These are phyloP conservation scores for Australoheros facetus DNA, from an alignment of 2,797 vertebrate genomes.

Conservation along the genomic window DNA sequence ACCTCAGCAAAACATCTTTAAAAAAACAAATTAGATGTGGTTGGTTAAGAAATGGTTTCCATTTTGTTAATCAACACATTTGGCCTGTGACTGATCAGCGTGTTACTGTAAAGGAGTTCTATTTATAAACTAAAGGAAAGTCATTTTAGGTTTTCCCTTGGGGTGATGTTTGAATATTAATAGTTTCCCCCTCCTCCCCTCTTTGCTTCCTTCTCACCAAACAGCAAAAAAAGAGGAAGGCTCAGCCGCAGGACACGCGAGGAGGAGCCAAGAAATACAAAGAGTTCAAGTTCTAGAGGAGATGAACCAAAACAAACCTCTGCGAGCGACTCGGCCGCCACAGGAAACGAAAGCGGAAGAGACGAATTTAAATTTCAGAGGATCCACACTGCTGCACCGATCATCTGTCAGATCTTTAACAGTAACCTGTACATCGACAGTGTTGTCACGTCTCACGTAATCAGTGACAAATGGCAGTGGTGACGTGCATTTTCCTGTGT, in stretches of 20 bases:
- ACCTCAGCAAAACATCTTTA: not conserved
- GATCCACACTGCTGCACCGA: conserved; percentile 22
- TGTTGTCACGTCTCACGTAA: not conserved
- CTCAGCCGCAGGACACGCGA: conserved; percentile 90
- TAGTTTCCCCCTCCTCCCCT: not conserved
- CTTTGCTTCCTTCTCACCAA: not conserved
- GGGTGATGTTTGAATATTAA: conserved; percentile 25
- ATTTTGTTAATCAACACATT: not conserved
- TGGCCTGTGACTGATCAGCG: not conserved
- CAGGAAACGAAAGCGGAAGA: conserved; percentile 33
- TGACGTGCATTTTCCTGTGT: conserved; percentile 23
- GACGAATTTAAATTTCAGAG: conserved; percentile 19
- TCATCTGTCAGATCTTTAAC: conserved; percentile 20
- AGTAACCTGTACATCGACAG: conserved; percentile 7
- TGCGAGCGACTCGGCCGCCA: not conserved
- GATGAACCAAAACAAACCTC: not conserved
- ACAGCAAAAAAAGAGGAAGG: conserved; percentile 95
- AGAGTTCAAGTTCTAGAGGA: conserved; percentile 91
- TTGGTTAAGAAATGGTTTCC: not conserved
- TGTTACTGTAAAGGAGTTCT: not conserved
- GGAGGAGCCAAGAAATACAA: conserved; percentile 93
- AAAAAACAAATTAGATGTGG: not conserved
- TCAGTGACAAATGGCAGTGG: not conserved
- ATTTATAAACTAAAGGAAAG: not conserved
- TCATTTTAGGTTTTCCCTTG: not conserved